Base-by-base conservation (phyloP, 2,797 vertebrate genomes). In the Rhadinocentrus ornatus region DNA sequence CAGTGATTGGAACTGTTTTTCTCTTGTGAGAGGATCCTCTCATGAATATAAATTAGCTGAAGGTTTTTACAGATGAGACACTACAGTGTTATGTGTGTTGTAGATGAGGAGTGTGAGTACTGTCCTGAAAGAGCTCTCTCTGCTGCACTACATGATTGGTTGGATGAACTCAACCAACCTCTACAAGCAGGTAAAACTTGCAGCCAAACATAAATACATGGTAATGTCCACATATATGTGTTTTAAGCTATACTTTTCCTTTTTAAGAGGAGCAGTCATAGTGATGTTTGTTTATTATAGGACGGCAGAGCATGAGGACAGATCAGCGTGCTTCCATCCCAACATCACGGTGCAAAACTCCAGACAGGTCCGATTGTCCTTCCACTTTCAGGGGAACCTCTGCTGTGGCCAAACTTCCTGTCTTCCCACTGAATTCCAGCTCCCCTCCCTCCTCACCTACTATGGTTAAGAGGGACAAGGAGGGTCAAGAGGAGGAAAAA, bases 111-210 rank as follows among this genome's bases (percentile, higher is more conserved):
- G 54, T 83, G 74, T 61, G 85, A 89, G 62, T 96, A 96, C 86
- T 95, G 92, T 81, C 92, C 95, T 6, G 93, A 95, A 11, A 88
- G 89, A 81, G 95, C 95, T 6, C 87, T 97, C 69, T 93, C 94
- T 58, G 66, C 87, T 73, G 96, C 96, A 0, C 88, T 96, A 39
- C 70, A 3, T 1, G 95, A 96, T 74, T 97, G 96, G 96, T 94
- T 96, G 89, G 90, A 92, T 0, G 96, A 96, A 80, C 94, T 97
- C 75, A 94, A 78, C 69, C 94, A 95, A 56, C 91, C 94, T 20
- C 86, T 92, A 64, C 94, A 95, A 79, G 92, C 94, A 91, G 95
- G 96, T 96, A 79, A 65, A 54, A 24, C 4, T 27, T 20, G 2
- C 15, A 29, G 13, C 13, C n/a, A 26, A 54, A n/a, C 5, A 48